These are phyloP conservation scores for Sesamia nonagrioides DNA, from an alignment of 1,140 invertebrate genomes.

Conservation along the genomic window DNA sequence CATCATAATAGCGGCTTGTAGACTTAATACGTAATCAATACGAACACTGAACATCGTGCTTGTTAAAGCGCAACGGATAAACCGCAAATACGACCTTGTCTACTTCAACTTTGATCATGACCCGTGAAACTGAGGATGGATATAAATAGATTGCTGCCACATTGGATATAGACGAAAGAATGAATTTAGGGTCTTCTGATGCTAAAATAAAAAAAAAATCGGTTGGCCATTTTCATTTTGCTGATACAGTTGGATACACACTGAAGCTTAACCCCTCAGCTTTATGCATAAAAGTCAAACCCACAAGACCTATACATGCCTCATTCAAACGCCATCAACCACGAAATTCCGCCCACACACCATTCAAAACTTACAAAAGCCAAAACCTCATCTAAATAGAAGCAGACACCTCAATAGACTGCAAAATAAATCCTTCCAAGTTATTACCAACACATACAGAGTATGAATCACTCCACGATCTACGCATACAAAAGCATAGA, in stretches of 20 bases:
- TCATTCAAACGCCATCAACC: neutral
- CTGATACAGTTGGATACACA: too few relatives aligned
- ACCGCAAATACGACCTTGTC: constrained; percentile 19
- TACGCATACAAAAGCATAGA: constrained; percentile 39
- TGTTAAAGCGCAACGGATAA: constrained; percentile 30
- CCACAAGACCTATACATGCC: neutral
- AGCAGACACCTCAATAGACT: constrained; percentile 26
- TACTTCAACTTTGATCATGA: constrained; percentile 22
- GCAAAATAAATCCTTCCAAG: constrained; percentile 41
- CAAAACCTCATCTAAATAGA: constrained; percentile 15
- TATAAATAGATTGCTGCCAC: neutral
- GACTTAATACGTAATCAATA: constrained; percentile 47
- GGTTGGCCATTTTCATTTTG: too few relatives aligned
- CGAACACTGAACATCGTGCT: constrained; percentile 31
- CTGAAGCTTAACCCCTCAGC: neutral
- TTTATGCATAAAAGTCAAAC: neutral
- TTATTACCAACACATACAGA: constrained; percentile 38
- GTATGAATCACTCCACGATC: constrained; percentile 40
- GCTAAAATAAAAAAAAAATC: too few relatives aligned
- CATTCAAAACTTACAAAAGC: constrained; percentile 38
- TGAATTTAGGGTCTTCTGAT: too few relatives aligned
- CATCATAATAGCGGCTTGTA: constrained; percentile 40
- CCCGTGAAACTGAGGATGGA: constrained; percentile 23
- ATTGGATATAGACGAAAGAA: neutral
- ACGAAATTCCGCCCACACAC: neutral